Evolutionary conservation across 2,888 invertebrate species (phyloP).

Genomic region (Sceliomorpha sp.): DNA sequence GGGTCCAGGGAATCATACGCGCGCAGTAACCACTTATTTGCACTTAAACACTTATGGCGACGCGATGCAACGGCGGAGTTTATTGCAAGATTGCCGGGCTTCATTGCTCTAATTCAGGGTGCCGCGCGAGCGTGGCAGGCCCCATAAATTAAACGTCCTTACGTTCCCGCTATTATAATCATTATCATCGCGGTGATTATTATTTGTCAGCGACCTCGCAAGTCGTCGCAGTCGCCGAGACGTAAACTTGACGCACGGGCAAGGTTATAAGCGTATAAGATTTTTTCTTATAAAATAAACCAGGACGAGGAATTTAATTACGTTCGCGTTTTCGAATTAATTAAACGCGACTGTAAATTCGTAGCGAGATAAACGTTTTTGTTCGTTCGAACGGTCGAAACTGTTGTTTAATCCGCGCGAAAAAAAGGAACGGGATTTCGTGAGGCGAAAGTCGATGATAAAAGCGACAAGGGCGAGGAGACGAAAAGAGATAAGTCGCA

Average conservation of each 20-base stretch:
- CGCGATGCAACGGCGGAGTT: slow-evolving; percentile 26
- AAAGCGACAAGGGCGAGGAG: too few relatives aligned
- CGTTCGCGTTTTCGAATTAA: too few relatives aligned
- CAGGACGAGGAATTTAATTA: too few relatives aligned
- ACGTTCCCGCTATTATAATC: slow-evolving; percentile 30
- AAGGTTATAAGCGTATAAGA: neutral
- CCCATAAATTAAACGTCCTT: slow-evolving; percentile 37
- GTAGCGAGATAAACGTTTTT: too few relatives aligned
- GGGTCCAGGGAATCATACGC: slow-evolving; percentile 40
- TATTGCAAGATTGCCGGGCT: slow-evolving; percentile 43
- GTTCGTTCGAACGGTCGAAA: too few relatives aligned
- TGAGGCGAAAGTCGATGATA: too few relatives aligned
- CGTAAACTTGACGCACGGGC: slow-evolving; percentile 1
- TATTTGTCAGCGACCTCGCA: slow-evolving; percentile 30
- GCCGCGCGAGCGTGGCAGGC: slow-evolving; percentile 15
- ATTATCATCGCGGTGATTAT: slow-evolving; percentile 33
- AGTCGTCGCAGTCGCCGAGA: slow-evolving; percentile 1
- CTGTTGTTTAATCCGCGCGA: too few relatives aligned
- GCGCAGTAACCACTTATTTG: slow-evolving; percentile 40
- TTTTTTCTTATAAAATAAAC: too few relatives aligned
- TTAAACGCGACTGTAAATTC: too few relatives aligned
- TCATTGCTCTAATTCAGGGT: slow-evolving; percentile 45
- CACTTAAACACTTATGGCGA: slow-evolving; percentile 44
- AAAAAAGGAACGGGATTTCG: too few relatives aligned
- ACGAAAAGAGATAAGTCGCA: too few relatives aligned